Conservation (phyloP, 2,113 vertebrate species). For the Zapornia atra region DNA sequence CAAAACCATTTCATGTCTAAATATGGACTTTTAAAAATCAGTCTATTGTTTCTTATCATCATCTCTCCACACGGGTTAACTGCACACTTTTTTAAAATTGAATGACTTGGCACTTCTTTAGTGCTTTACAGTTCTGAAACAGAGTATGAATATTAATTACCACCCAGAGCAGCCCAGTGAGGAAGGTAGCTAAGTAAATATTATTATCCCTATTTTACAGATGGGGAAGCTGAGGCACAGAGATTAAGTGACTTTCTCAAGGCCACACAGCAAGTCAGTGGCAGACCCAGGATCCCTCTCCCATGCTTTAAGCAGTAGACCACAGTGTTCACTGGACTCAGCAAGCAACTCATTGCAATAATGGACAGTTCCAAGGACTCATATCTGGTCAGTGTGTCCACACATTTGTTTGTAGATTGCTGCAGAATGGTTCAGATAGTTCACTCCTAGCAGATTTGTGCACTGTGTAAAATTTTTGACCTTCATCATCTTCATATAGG, state of each 20-base stretch:
- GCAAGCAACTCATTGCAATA: constrained; percentile 51
- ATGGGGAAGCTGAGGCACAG: constrained; percentile 62
- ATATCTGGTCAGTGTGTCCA: constrained; percentile 56
- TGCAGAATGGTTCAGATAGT: not conserved
- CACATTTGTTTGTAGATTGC: constrained; percentile 19
- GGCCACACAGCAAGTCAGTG: constrained; percentile 47
- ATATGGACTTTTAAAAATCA: too few species aligned
- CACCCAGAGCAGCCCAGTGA: not conserved
- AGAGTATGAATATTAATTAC: not conserved
- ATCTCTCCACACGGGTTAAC: not conserved
- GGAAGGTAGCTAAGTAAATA: constrained; percentile 35
- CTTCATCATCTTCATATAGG: not conserved
- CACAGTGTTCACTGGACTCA: constrained; percentile 43
- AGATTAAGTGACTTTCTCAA: constrained; percentile 61
- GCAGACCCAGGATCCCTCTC: constrained; percentile 43
- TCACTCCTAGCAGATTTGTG: not conserved
- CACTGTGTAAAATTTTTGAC: not conserved
- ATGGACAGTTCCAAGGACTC: constrained; percentile 59
- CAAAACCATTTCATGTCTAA: not conserved
- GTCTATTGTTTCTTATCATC: not conserved
- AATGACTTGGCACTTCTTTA: not conserved
- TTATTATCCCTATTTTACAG: constrained; percentile 65
- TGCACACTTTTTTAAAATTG: not conserved
- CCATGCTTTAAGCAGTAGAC: constrained; percentile 49
- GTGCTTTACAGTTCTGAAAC: not conserved